Evolutionary conservation across 2,797 vertebrate species (phyloP), one percentile per base, ranked within the genome.

Genomic region (Sebastes cheni): DNA sequence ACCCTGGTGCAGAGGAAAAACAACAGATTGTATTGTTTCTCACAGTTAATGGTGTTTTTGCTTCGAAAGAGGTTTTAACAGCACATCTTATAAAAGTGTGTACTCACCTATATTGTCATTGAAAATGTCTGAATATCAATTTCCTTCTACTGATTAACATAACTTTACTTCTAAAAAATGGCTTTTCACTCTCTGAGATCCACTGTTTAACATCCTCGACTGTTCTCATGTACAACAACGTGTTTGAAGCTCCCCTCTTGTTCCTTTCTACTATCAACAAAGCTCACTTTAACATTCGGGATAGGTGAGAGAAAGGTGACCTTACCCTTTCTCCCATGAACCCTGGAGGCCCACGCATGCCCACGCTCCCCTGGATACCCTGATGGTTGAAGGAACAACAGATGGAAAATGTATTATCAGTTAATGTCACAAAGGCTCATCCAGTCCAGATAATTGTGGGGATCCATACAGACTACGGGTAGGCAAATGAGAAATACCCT

Each of bases 301-400:
- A 23, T 4, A 32, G 23, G 34, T 36, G 23, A 68, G 13, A 77
- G 6, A 18, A 7, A 66, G 23, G 39, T 16, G 50, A 67, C 3
- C 75, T 81, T 92, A 98, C 97, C 95, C 95, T 92, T 74, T 95
- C 94, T 87, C 97, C 97, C 39, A 66, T 85, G 72, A 73, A 86
- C n/a, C 97, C 97, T 0, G 92, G 64, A 59, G 82, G 88, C 61
- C 97, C 97, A 0, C 95, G 95, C 89, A 95, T 95, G 1, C 97
- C 97, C 0, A 87, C 27, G 2, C 82, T 85, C 36, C 97, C 97
- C 0, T 95, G 95, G 30, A 95, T 94, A 18, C 97, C 97, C 97
- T 98, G 86, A 68, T 23, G 75, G 36, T 2, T 66, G 4, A 73
- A 59, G 9, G n/a, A 32, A 70, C 8, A 70, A 72, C 50, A 72